Evolutionary conservation across 2,797 vertebrate species (phyloP).

Genomic region (Sebastes matsubarae): DNA sequence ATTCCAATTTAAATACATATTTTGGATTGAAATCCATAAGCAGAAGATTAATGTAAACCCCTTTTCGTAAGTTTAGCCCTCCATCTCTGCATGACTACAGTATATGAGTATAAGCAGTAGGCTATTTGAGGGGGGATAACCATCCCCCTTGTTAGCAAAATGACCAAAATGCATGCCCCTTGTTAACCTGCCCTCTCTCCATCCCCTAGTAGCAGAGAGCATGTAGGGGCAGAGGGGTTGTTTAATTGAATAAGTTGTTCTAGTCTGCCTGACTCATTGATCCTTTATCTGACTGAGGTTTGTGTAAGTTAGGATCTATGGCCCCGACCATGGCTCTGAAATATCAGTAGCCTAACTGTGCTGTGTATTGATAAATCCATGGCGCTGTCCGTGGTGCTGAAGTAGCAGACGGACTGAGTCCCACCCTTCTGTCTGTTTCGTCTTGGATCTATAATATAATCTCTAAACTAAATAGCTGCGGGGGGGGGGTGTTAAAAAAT

Average conservation of each 20-base stretch:
- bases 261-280: neutral
- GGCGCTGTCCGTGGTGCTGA: too few relatives aligned
- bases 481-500: too few relatives aligned
- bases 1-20: neutral
- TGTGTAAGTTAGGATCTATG: neutral
- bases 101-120: neutral
- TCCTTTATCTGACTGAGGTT: neutral
- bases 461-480: too few relatives aligned
- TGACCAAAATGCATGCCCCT: neutral
- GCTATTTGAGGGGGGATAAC: too few relatives aligned
- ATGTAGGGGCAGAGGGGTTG: neutral
- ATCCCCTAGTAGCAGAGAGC: too few relatives aligned
- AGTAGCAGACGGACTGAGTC: too few relatives aligned
- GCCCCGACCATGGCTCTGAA: neutral
- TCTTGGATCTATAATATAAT: too few relatives aligned
- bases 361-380: too few relatives aligned
- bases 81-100: neutral
- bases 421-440: too few relatives aligned
- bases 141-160: too few relatives aligned
- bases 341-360: neutral
- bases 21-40: slow-evolving; percentile 9
- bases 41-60: neutral
- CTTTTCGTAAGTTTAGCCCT: neutral
- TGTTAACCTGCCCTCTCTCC: neutral
- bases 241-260: neutral